These are phyloP conservation scores for Oreohelix idahoensis DNA, from an alignment of 1,140 invertebrate species.

Conservation along the genomic window DNA sequence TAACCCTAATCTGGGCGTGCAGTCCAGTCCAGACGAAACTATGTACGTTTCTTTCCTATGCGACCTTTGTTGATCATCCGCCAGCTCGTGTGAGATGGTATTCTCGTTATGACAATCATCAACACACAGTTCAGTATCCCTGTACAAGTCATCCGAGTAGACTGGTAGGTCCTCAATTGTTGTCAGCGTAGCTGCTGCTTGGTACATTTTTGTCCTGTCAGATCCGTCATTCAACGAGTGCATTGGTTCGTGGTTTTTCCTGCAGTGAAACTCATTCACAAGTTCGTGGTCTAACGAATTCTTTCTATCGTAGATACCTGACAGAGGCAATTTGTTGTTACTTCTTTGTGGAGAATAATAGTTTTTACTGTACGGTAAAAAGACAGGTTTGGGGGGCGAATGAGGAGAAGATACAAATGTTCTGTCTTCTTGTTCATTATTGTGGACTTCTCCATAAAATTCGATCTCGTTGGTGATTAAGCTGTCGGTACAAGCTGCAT, in stretches of 20 bases:
- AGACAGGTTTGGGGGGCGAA: background rate
- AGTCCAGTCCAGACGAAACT: background rate
- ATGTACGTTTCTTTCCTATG: background rate
- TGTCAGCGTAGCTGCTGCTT: background rate
- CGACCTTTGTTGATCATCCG: too few relatives aligned
- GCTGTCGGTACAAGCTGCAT: background rate
- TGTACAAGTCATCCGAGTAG: background rate
- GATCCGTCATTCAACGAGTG: background rate
- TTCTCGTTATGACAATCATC: too few relatives aligned
- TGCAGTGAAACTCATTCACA: background rate
- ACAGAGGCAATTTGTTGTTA: too few relatives aligned
- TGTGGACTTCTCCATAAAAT: background rate
- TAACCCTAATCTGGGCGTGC: background rate
- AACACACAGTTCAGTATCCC: background rate
- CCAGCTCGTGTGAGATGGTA: too few relatives aligned
- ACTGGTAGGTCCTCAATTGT: background rate
- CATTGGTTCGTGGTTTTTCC: background rate
- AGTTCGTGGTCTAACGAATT: too few relatives aligned
- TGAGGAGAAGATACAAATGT: background rate
- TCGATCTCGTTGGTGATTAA: background rate
- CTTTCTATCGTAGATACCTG: too few relatives aligned
- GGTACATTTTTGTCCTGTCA: background rate
- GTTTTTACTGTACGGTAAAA: background rate
- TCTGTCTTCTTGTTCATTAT: background rate
- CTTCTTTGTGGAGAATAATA: background rate